Evolutionary conservation across 2,797 vertebrate genomes (phyloP).

Genomic region (Enoplosus armatus): DNA sequence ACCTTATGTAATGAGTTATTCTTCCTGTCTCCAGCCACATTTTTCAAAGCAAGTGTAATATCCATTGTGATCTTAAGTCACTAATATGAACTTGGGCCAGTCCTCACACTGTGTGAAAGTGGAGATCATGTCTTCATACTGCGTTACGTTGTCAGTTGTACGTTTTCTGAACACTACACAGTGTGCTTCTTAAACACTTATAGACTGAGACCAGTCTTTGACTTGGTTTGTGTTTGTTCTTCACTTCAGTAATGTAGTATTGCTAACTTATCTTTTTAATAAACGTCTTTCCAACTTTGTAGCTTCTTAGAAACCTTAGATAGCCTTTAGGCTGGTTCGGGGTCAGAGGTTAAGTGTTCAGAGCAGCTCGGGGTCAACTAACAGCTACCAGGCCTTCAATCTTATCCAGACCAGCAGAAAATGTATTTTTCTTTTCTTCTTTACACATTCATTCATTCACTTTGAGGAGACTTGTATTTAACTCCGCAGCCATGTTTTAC

Average conservation of each 20-base stretch:
- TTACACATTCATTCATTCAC: background rate
- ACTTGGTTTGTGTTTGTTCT: background rate
- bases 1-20: slow-evolving; percentile 77
- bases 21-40: slow-evolving; percentile 70
- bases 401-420: background rate
- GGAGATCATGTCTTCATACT: slow-evolving; percentile 13
- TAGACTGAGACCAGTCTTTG: no score
- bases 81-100: slow-evolving; percentile 57
- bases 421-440: background rate
- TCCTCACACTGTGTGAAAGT: slow-evolving; percentile 46
- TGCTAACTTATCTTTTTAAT: background rate
- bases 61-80: slow-evolving; percentile 70
- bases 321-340: background rate
- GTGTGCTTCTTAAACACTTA: slow-evolving; percentile 8
- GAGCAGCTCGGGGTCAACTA: slow-evolving; percentile 9
- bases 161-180: slow-evolving; percentile 27
- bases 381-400: background rate
- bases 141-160: background rate
- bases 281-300: background rate
- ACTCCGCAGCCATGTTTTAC: background rate
- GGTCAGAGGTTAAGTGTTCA: slow-evolving; percentile 42
- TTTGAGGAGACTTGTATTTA: background rate
- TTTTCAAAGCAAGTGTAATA: slow-evolving; percentile 72
- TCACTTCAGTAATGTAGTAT: background rate
- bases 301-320: background rate